Evolutionary conservation across 1,140 invertebrate genomes (phyloP).

Genomic region (Paramacrobiotus metropolitanus): DNA sequence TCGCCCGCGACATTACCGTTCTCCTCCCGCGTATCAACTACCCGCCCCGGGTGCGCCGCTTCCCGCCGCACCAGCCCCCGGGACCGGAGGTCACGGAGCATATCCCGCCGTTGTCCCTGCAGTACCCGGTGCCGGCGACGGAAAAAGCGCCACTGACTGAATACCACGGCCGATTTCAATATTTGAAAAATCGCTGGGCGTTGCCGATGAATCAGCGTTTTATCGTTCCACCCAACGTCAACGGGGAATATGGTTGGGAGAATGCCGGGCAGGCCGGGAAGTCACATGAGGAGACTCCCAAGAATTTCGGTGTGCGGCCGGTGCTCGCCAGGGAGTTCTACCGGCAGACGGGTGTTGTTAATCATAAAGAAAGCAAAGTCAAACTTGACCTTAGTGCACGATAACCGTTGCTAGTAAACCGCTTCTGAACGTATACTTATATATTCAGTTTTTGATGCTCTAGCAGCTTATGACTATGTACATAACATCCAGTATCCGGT

Average conservation of each 20-base stretch:
- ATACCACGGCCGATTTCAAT: not conserved
- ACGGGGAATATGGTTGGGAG: not conserved
- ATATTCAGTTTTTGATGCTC: too few relatives aligned
- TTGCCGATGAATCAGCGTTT: not conserved
- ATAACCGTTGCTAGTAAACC: too few relatives aligned
- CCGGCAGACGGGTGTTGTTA: not conserved
- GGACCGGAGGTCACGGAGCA: slow-evolving; percentile 1
- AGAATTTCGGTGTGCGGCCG: not conserved
- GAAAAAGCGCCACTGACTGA: not conserved
- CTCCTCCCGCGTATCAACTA: not conserved
- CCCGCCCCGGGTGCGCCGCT: not conserved
- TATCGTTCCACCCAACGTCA: not conserved
- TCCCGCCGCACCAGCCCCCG: not conserved
- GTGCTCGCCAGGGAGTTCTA: not conserved
- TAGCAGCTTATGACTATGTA: too few relatives aligned
- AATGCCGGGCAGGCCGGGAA: not conserved
- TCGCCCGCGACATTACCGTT: not conserved
- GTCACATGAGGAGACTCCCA: not conserved
- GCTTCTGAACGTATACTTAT: too few relatives aligned
- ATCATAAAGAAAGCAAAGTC: too few relatives aligned
- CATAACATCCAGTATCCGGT: too few relatives aligned
- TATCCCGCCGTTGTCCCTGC: not conserved
- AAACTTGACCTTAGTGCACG: too few relatives aligned
- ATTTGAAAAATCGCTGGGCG: not conserved
- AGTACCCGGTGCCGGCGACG: not conserved